Conservation (phyloP, 2,888 invertebrate genomes). For the Cheiracanthium punctorium region DNA sequence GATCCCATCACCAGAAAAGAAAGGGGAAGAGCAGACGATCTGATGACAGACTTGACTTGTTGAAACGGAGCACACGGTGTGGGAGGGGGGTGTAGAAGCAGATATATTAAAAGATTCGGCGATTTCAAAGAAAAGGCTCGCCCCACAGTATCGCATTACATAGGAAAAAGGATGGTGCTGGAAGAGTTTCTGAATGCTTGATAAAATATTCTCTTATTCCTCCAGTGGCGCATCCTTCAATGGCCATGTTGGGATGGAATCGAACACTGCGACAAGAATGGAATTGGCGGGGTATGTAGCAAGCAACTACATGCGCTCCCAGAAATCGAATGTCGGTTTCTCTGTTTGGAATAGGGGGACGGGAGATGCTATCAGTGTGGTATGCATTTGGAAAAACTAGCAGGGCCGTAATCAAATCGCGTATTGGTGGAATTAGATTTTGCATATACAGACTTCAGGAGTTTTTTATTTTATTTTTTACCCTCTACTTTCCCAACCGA, state of each 20-base stretch:
- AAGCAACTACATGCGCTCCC: too few relatives aligned
- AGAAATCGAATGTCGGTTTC: background rate
- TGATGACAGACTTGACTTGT: too few relatives aligned
- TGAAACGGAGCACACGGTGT: background rate
- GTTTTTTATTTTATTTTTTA: too few relatives aligned
- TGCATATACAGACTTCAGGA: too few relatives aligned
- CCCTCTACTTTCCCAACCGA: too few relatives aligned
- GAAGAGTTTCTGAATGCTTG: background rate
- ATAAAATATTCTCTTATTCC: background rate
- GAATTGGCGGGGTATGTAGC: background rate
- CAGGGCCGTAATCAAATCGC: background rate
- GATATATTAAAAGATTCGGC: too few relatives aligned
- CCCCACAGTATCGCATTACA: slow-evolving; percentile 1
- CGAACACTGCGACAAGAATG: background rate
- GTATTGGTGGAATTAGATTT: background rate
- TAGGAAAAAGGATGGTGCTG: background rate
- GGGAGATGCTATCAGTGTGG: background rate
- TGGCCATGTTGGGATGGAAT: background rate
- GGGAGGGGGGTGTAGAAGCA: background rate
- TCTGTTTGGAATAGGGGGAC: background rate
- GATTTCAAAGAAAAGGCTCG: background rate
- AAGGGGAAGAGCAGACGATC: too few relatives aligned
- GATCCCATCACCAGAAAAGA: too few relatives aligned
- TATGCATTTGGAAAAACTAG: background rate
- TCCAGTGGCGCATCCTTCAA: background rate